Conservation (phyloP, 2,888 invertebrate genomes). For the Netelia virgata region DNA sequence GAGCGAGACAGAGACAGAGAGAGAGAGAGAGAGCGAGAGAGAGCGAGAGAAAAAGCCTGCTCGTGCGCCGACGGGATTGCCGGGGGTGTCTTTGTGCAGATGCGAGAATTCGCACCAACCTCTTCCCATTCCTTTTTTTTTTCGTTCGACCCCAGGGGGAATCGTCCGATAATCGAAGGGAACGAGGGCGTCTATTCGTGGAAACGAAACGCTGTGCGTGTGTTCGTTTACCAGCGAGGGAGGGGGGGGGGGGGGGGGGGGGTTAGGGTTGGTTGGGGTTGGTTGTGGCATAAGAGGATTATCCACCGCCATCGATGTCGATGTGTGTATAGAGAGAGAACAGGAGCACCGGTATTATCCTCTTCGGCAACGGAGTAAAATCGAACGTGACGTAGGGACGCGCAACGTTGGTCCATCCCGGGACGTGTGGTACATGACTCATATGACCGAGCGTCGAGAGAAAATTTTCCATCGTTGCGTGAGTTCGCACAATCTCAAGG, state of each 20-base stretch:
- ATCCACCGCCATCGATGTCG: conserved; percentile 52
- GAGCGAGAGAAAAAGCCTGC: conserved; percentile 4
- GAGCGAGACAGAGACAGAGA: conserved; percentile 3
- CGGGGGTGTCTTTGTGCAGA: conserved; percentile 61
- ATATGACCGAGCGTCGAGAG: not conserved
- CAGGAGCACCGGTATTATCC: not conserved
- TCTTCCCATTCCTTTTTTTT: not conserved
- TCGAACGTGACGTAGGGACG: conserved; percentile 31
- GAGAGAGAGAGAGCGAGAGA: conserved; percentile 4
- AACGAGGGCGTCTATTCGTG: conserved; percentile 46
- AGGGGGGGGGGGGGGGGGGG: conserved; percentile 31
- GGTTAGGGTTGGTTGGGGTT: not conserved
- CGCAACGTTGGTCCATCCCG: conserved; percentile 35
- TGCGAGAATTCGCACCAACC: conserved; percentile 66
- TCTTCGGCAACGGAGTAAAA: conserved; percentile 1
- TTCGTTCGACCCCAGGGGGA: conserved; percentile 35
- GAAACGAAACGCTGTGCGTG: conserved; percentile 47
- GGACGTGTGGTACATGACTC: conserved; percentile 29
- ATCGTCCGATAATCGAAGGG: conserved; percentile 67
- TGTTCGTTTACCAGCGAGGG: not conserved
- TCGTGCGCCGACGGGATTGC: conserved; percentile 5
- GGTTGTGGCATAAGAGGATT: conserved; percentile 62
- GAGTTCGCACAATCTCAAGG: conserved; percentile 46
- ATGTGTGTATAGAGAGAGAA: not conserved
- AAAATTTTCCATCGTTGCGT: conserved; percentile 45